phyloP scores from a whole-genome alignment of 2,797 vertebrate species.

The Hippocampus kuda region DNA sequence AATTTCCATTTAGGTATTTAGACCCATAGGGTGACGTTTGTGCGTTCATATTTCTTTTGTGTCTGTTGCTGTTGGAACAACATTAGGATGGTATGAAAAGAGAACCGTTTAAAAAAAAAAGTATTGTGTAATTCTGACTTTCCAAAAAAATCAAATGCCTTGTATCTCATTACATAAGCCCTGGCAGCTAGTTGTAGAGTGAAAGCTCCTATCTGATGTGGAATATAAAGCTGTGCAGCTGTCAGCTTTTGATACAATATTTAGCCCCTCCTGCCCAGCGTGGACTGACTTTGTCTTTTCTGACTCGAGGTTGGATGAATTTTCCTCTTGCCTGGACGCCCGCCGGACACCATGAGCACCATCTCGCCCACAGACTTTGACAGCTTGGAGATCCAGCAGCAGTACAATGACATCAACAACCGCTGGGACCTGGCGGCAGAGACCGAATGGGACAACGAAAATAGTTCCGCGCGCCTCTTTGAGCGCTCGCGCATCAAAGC shows the following conservation, averaged over 20 bases:
- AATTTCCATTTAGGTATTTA: conserved; percentile 14
- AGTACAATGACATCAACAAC: conserved; percentile 93
- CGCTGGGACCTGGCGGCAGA: conserved; percentile 87
- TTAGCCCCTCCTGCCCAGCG: background rate
- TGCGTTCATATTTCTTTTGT: background rate
- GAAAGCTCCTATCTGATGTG: background rate
- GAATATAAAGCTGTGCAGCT: background rate
- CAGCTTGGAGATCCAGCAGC: conserved; percentile 91
- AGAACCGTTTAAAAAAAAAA: background rate
- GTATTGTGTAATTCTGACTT: background rate
- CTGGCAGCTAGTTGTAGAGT: background rate
- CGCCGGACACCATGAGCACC: conserved; percentile 76
- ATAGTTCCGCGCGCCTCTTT: conserved; percentile 87
- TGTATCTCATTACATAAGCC: conserved; percentile 2
- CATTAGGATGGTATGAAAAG: background rate
- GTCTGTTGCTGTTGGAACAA: background rate
- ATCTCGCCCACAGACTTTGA: conserved; percentile 88
- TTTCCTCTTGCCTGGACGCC: conserved; percentile 48
- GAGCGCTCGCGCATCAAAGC: conserved; percentile 91
- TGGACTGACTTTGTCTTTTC: conserved; percentile 18
- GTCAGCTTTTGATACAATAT: background rate
- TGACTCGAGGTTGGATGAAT: conserved; percentile 49
- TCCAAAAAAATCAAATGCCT: background rate
- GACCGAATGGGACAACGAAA: conserved; percentile 89
- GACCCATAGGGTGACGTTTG: background rate